phyloP scores from a whole-genome alignment of 2,797 vertebrate genomes.

The Alexandromys oeconomus region DNA sequence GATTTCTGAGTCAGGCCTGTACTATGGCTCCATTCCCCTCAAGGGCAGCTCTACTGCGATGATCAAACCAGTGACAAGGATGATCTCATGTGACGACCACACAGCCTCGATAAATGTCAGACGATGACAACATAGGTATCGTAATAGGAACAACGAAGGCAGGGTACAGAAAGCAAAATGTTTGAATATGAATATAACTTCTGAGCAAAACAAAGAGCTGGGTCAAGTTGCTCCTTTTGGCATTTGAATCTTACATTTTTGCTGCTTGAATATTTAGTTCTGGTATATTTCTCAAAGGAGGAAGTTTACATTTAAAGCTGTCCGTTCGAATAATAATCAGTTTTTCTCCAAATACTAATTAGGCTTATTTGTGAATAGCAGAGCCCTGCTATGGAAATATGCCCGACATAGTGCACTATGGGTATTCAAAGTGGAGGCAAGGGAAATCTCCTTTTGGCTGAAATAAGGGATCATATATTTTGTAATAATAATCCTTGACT shows the following conservation, averaged over 20 bases:
- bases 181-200: not conserved
- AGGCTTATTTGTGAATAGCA: not conserved
- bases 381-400: not conserved
- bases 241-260: not conserved
- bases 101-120: not conserved
- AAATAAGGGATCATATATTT: not conserved
- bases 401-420: not conserved
- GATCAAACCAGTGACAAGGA: not conserved
- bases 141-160: constrained; percentile 13
- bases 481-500: not conserved
- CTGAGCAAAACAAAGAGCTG: not conserved
- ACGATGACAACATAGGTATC: not conserved
- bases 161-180: not conserved
- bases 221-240: not conserved
- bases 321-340: not conserved
- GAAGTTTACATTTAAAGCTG: constrained; percentile 14
- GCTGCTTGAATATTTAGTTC: constrained; percentile 26
- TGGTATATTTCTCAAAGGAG: constrained; percentile 25
- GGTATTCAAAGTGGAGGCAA: not conserved
- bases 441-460: not conserved
- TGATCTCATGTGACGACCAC: not conserved
- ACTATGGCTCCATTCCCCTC: not conserved
- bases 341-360: not conserved
- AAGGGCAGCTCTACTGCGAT: not conserved
- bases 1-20: not conserved